Percentiles rank a stretch among this genome's conserved stretches.
phyloP scores from a whole-genome alignment of 2,888 invertebrate species.

The Podotricha telesiphe region DNA sequence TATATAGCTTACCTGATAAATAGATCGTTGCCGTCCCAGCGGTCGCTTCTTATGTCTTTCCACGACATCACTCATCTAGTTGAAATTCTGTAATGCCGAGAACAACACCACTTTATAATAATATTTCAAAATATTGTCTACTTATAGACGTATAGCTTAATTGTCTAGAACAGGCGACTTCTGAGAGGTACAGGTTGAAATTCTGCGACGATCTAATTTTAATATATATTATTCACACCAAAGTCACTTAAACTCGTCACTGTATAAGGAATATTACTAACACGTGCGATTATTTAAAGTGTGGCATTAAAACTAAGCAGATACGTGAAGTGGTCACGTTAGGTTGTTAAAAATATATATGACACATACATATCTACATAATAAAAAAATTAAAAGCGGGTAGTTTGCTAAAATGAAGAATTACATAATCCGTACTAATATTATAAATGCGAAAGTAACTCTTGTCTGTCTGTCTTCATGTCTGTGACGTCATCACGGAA shows the following conservation, averaged over 20 bases:
- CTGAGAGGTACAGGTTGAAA: too few relatives aligned
- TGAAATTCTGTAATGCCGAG: constrained; percentile 51
- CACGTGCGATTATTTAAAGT: constrained; percentile 2
- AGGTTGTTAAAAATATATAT: background rate
- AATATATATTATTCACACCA: background rate
- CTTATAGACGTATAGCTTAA: background rate
- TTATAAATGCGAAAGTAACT: too few relatives aligned
- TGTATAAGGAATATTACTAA: background rate
- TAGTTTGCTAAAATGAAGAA: background rate
- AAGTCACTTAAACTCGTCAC: background rate
- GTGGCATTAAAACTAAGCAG: constrained; percentile 3
- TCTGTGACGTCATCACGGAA: too few relatives aligned
- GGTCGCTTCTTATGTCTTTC: constrained; percentile 45
- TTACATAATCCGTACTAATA: too few relatives aligned
- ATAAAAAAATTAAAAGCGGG: background rate
- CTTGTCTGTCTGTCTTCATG: too few relatives aligned
- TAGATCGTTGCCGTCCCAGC: constrained; percentile 67
- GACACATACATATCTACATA: background rate
- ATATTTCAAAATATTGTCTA: too few relatives aligned
- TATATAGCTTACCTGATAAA: constrained; percentile 57
- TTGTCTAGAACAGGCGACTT: too few relatives aligned
- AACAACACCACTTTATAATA: background rate
- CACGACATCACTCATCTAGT: constrained; percentile 72
- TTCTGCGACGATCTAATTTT: too few relatives aligned
- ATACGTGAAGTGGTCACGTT: constrained; percentile 2